Base-by-base conservation (phyloP, 2,113 vertebrate genomes). In the Peromyscus californicus region DNA sequence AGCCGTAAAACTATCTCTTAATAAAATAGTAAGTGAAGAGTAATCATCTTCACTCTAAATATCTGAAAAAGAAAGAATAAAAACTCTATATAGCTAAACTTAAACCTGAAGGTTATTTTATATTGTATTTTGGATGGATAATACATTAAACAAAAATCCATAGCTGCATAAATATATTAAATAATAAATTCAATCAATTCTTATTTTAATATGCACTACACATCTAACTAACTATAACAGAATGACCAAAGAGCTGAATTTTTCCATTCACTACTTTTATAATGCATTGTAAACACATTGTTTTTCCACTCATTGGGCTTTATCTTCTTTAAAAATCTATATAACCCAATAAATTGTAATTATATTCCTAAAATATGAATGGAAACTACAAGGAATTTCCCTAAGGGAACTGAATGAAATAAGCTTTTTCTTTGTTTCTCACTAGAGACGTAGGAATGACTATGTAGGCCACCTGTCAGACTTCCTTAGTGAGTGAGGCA, bases 351-450 rank as follows among this genome's bases (percentile, higher is more conserved):
- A 89, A 88, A 82, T 85, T 6, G 82, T 88, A 82, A 75, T 92
- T 95, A 91, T 90, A 91, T 69, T 97, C 45, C 96, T 94, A 94
- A 97, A 95, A 91, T 80, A 95, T 65, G 84, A 96, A 89, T 89
- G 4, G 63, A 92, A 93, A 45, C 65, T 85, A 93, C 51, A 91
- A 94, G 67, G 80, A 91, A 92, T 92, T 96, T 96, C 69, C 96
- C 75, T 93, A 54, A 74, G 84, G 33, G 31, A 91, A 78, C 59
- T 70, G 45, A 69, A 48, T 90, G 31, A 91, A 95, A 72, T 83
- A 90, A 89, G n/a, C 24, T 78, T 93, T 92, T 92, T 74, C 87
- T 95, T 91, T 42, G 95, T 95, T 97, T 86, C 72, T 97, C 74
- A 89, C 83, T 97, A 93, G 96, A 33, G n/a, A 76, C 91, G 15